Percentiles rank a stretch among this genome's conserved stretches.
phyloP scores from a whole-genome alignment of 2,113 vertebrate genomes.

The Desmodus rotundus region DNA sequence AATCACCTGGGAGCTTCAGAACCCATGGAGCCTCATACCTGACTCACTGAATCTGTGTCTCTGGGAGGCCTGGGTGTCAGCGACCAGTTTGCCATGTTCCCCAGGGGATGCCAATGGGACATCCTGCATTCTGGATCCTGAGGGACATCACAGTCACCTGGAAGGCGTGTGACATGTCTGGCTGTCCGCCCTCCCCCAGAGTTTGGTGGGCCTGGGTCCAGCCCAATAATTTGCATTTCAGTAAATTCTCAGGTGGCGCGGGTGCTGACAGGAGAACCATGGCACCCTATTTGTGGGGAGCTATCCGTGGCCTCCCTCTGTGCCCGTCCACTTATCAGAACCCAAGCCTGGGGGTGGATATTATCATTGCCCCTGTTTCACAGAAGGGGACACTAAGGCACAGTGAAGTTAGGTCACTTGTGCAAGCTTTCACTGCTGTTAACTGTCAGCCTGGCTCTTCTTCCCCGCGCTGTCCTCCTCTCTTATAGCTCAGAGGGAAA shows the following conservation, averaged over 20 bases:
- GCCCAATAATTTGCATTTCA: background rate
- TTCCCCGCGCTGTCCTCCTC: background rate
- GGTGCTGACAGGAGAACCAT: background rate
- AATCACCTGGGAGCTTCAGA: background rate
- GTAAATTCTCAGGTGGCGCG: fast-evolving
- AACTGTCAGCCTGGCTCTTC: background rate
- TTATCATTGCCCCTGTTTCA: background rate
- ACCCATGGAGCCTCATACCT: background rate
- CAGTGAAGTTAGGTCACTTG: background rate
- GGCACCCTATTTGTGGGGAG: fast-evolving
- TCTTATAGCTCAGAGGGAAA: background rate
- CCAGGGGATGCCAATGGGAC: background rate
- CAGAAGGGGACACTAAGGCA: background rate
- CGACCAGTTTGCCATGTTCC: background rate
- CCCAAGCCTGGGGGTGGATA: fast-evolving
- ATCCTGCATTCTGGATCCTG: background rate
- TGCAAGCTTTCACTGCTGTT: background rate
- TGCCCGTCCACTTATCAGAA: background rate
- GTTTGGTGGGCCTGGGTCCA: background rate
- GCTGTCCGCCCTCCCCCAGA: fast-evolving
- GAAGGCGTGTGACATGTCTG: background rate
- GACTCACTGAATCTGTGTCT: fast-evolving
- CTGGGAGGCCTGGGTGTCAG: fast-evolving
- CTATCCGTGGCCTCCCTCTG: background rate
- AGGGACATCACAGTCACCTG: background rate